These are phyloP conservation scores for Spizella passerina DNA, from an alignment of 2,797 vertebrate genomes.

Conservation along the genomic window DNA sequence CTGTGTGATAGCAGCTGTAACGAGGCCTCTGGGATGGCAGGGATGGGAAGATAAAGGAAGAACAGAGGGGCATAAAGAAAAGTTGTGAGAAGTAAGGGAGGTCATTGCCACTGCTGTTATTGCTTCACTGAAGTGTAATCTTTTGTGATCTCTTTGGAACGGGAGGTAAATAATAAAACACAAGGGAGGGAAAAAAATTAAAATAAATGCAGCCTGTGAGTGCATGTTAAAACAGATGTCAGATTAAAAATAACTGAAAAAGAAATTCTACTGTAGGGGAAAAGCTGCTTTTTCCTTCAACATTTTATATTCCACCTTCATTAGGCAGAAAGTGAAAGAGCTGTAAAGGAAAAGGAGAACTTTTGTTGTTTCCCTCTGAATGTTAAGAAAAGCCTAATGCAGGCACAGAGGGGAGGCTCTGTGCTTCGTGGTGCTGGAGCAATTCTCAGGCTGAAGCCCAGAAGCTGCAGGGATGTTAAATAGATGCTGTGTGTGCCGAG, in stretches of 20 bases:
- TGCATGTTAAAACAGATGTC: slow-evolving; percentile 62
- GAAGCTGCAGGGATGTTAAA: background rate
- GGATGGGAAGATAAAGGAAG: background rate
- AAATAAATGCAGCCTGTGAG: slow-evolving; percentile 29
- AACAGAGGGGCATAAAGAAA: background rate
- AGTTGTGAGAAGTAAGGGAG: slow-evolving; percentile 19
- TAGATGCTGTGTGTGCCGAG: background rate
- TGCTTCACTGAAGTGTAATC: slow-evolving; percentile 48
- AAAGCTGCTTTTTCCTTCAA: slow-evolving; percentile 22
- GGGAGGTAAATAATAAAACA: slow-evolving; percentile 70
- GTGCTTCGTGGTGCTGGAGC: background rate
- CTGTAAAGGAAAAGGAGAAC: slow-evolving; percentile 8
- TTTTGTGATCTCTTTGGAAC: slow-evolving; percentile 58
- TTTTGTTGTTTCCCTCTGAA: slow-evolving; percentile 38
- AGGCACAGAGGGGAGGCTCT: background rate
- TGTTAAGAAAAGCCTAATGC: background rate
- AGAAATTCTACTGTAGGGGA: slow-evolving; percentile 36
- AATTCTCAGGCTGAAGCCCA: background rate
- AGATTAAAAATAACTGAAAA: slow-evolving; percentile 67
- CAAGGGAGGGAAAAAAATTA: slow-evolving; percentile 37
- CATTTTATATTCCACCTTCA: slow-evolving; percentile 52
- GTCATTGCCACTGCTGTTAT: background rate
- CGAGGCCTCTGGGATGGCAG: background rate
- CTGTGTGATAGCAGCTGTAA: background rate
- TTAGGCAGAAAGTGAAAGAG: background rate